Conservation (phyloP, 2,797 vertebrate species). For the Acropternis orthonyx region DNA sequence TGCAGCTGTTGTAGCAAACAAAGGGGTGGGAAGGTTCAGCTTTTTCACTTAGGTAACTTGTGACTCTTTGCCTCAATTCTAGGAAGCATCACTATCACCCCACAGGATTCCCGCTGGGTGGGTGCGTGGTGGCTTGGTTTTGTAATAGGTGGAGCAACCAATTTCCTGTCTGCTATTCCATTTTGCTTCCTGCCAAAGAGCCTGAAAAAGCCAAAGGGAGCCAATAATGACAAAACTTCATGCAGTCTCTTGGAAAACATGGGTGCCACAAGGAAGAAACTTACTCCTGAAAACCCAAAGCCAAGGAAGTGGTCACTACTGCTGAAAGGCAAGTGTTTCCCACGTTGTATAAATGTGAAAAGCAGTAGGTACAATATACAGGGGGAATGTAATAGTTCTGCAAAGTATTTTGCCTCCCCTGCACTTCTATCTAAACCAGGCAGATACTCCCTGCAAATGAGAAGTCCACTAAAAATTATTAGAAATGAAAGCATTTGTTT, state of each 20-base stretch:
- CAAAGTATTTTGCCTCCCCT: background rate
- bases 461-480: background rate
- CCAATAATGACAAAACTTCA: background rate
- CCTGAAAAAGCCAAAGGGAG: slow-evolving; percentile 59
- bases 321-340: slow-evolving; percentile 57
- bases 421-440: background rate
- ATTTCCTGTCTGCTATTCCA: slow-evolving; percentile 82
- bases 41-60: background rate
- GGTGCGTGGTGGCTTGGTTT: slow-evolving; percentile 95
- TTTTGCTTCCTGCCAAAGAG: slow-evolving; percentile 88
- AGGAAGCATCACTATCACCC: slow-evolving; percentile 87
- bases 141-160: slow-evolving; percentile 78
- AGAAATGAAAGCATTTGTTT: background rate
- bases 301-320: background rate
- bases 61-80: slow-evolving; percentile 17
- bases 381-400: background rate
- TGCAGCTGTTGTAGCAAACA: background rate
- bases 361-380: background rate
- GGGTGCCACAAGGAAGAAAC: background rate
- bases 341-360: background rate
- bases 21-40: background rate
- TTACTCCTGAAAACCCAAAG: background rate
- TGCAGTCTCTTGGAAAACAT: background rate
- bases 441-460: background rate
- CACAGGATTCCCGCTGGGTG: slow-evolving; percentile 90